Evolutionary conservation across 2,113 vertebrate genomes (phyloP).

Genomic region (Catharus bicknelli): DNA sequence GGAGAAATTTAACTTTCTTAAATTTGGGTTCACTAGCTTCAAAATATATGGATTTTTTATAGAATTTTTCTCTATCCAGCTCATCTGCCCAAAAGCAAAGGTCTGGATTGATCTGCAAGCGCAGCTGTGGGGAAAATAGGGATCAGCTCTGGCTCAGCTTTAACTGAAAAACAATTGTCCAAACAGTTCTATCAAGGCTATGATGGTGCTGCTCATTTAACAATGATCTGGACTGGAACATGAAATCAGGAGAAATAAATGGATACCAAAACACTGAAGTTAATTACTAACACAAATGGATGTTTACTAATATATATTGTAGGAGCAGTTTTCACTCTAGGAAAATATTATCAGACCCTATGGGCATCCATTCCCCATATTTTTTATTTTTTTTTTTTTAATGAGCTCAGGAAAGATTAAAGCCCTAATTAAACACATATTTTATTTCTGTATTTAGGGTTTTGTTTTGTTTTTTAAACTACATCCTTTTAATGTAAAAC

Average conservation of each 20-base stretch:
- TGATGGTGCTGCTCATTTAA: slow-evolving; percentile 14
- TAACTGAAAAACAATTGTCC: neutral
- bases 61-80: neutral
- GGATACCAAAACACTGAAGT: slow-evolving; percentile 57
- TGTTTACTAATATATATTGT: slow-evolving; percentile 70
- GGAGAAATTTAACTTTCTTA: neutral
- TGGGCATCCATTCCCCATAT: slow-evolving; percentile 40
- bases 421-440: slow-evolving; percentile 79
- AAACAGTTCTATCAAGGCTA: neutral
- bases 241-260: slow-evolving; percentile 68
- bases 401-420: slow-evolving; percentile 72
- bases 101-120: neutral
- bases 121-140: neutral
- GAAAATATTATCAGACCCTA: slow-evolving; percentile 72
- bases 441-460: slow-evolving; percentile 76
- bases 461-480: slow-evolving; percentile 71
- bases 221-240: slow-evolving; percentile 44
- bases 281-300: slow-evolving; percentile 69
- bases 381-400: slow-evolving; percentile 10
- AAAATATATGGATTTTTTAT: neutral
- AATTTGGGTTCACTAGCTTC: neutral
- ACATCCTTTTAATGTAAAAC: slow-evolving; percentile 77
- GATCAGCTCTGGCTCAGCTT: neutral
- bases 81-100: neutral
- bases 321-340: slow-evolving; percentile 62